phyloP scores from a whole-genome alignment of 1,140 invertebrate species.

The Drosophila miranda region DNA sequence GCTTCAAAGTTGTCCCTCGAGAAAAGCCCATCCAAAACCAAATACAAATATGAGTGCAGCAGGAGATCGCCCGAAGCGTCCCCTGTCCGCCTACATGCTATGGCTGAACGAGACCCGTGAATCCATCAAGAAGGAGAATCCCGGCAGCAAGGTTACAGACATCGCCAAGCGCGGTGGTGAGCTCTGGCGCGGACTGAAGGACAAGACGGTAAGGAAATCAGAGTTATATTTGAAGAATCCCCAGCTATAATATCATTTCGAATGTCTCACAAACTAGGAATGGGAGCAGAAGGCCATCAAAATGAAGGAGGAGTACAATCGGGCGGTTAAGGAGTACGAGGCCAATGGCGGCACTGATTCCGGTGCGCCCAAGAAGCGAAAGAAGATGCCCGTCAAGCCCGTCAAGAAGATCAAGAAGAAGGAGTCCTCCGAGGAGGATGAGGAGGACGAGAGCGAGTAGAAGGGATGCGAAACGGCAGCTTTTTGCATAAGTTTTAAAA shows the following conservation, averaged over 20 bases:
- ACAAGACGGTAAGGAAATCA: conserved; percentile 67
- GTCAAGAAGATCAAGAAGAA: conserved; percentile 83
- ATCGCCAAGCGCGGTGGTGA: conserved; percentile 94
- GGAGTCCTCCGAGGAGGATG: conserved; percentile 79
- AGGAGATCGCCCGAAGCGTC: conserved; percentile 91
- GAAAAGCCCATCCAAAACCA: conserved; percentile 15
- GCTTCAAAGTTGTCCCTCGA: background rate
- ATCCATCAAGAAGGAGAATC: conserved; percentile 90
- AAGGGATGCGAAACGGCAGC: conserved; percentile 19
- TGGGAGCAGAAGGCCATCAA: conserved; percentile 94
- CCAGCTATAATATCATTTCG: background rate
- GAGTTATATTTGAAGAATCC: fast-evolving
- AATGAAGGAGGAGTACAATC: conserved; percentile 92
- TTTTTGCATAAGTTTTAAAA: conserved; percentile 75
- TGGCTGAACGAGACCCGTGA: conserved; percentile 93
- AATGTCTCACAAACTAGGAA: conserved; percentile 84
- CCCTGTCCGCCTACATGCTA: conserved; percentile 92
- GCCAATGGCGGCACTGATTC: conserved; percentile 86
- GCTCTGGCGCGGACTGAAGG: conserved; percentile 88
- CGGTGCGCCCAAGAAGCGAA: conserved; percentile 83
- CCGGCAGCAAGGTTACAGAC: conserved; percentile 91
- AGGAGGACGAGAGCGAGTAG: conserved; percentile 81
- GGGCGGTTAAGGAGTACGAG: conserved; percentile 94
- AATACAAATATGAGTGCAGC: conserved; percentile 85
- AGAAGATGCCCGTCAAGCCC: conserved; percentile 82